Percentiles rank a stretch among this genome's conserved stretches.
phyloP scores from a whole-genome alignment of 1,140 invertebrate genomes.

The Cyphomyrmex costatus region DNA sequence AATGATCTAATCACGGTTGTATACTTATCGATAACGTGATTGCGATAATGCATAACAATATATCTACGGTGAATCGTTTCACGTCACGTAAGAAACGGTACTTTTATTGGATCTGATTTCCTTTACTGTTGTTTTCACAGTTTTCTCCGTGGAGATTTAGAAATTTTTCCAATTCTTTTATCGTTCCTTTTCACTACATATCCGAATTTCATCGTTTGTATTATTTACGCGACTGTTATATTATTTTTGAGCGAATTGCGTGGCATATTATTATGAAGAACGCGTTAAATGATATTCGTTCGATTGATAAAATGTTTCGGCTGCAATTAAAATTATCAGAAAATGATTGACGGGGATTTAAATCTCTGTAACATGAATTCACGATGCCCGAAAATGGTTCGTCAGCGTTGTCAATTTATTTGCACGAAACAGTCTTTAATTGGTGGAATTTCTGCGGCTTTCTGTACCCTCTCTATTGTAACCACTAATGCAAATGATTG shows the following conservation, averaged over 20 bases:
- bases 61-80: background rate
- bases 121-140: background rate
- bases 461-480: no score
- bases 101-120: background rate
- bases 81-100: background rate
- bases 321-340: background rate
- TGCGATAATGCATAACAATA: conserved; percentile 46
- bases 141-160: background rate
- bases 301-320: background rate
- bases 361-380: conserved; percentile 3
- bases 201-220: background rate
- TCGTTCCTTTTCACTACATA: background rate
- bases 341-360: conserved; percentile 11
- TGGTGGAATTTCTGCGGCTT: background rate
- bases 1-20: conserved; percentile 42
- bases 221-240: background rate
- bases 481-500: background rate
- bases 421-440: background rate
- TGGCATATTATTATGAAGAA: background rate
- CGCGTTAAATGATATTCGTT: background rate
- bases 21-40: conserved; percentile 37
- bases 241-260: background rate
- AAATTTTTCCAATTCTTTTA: background rate
- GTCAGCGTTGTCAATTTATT: background rate
- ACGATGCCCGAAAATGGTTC: background rate